Base-by-base conservation (phyloP, 2,113 vertebrate species). In the Sprattus sprattus region DNA sequence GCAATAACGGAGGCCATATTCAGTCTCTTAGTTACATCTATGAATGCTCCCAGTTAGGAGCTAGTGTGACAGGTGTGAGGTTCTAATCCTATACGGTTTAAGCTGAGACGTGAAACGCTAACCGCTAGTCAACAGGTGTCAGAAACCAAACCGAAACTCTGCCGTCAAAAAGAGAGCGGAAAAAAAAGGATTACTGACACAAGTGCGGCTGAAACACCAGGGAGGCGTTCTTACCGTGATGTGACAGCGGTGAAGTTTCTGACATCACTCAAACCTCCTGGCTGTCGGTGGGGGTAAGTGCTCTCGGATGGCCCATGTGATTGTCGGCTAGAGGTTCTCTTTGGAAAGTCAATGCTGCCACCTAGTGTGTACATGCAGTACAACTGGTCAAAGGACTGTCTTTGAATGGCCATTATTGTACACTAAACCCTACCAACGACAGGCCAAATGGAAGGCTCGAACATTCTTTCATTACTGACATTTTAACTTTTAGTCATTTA, bases 261-360 rank as follows among this genome's bases (percentile, higher is more conserved):
- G 71, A 39, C 71, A 78, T 39, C 25, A 44, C 32, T 78, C 71
- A 78, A 78, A 32, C 28, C n/a, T 6, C 28, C 25, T 78, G 71
- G 32, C 25, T 39, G 5, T 78, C 15, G 71, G 71, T 39, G 10
- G 64, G 32, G 25, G 64, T 25, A 39, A 39, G 39, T 39, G 39
- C 39, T 39, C 39, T 39, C 39, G 39, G 39, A 39, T 39, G 39
- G 39, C 39, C 39, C 39, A 39, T 39, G 60, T n/a, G 28, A 11
- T 71, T 32, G 1, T 78, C 11, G 71, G 13, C 0, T 39, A 32
- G 71, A 28, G 71, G 54, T 60, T 60, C 5, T 18, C 54, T 49
- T 49, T 49, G 47, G 47, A 49, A 92, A 85, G 87, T 3, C 89
- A 89, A 91, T 32, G 84, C 89, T 91, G 91, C 91, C 93, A 90